A percentile compares a stretch with the other conserved stretches of the same genome.
These are phyloP conservation scores for Globodera rostochiensis DNA, from an alignment of 1,140 invertebrate species.

Conservation along the genomic window DNA sequence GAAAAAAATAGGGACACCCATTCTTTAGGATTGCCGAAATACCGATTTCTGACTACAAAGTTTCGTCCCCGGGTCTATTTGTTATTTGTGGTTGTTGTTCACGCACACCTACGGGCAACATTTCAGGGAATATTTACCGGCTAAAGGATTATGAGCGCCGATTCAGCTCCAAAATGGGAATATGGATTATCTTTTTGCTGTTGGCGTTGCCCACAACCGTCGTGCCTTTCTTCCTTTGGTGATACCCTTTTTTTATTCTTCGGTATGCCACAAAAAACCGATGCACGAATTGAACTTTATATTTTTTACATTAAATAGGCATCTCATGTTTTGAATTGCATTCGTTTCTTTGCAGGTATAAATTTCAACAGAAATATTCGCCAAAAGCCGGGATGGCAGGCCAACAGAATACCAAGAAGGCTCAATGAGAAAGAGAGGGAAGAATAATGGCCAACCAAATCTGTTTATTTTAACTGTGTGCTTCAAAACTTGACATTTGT, in stretches of 20 bases:
- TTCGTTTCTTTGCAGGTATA: not conserved
- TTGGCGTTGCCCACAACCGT: conserved; percentile 36
- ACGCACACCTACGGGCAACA: not conserved
- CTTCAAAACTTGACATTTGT: not conserved
- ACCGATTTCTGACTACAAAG: no score
- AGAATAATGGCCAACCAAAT: no score
- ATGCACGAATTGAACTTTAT: not conserved
- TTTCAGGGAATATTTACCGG: conserved; percentile 77
- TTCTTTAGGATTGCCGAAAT: no score
- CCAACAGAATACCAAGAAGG: not conserved
- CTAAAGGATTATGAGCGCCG: conserved; percentile 94
- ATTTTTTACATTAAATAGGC: no score
- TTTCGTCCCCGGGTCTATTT: no score
- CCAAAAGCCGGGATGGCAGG: not conserved
- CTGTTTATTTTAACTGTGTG: no score
- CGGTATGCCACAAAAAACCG: not conserved
- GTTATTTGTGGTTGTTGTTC: no score
- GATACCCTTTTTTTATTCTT: not conserved
- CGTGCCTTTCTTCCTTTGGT: conserved; percentile 26
- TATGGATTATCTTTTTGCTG: conserved; percentile 86
- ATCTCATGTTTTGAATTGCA: no score
- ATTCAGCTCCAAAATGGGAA: conserved; percentile 92
- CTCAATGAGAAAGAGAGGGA: not conserved
- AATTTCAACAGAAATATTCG: conserved; percentile 9
- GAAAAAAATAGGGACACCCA: no score